Evolutionary conservation across 2,113 vertebrate species (phyloP).

Genomic region (Phrynosoma platyrhinos): DNA sequence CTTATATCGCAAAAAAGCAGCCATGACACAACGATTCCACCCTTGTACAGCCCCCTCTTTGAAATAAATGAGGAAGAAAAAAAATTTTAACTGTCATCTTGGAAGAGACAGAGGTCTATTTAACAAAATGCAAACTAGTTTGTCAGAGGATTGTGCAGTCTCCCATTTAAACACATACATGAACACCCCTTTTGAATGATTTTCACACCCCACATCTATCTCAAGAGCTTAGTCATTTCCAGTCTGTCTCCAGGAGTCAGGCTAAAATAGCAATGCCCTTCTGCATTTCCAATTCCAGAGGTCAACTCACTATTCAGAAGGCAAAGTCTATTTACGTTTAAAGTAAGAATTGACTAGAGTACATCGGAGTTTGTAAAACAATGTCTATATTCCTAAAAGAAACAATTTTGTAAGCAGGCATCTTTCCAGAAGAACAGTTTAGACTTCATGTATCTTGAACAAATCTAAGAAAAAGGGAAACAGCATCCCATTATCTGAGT

Average conservation of each 20-base stretch:
- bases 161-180: not conserved
- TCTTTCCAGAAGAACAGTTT: conserved; percentile 36
- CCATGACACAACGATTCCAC: not conserved
- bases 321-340: conserved; percentile 24
- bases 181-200: conserved; percentile 13
- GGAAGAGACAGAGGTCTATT: not conserved
- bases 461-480: conserved; percentile 49
- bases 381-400: conserved; percentile 34
- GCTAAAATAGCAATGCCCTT: conserved; percentile 24
- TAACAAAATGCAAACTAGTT: not conserved
- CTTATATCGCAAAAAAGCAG: conserved; percentile 7
- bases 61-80: not conserved
- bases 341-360: conserved; percentile 45
- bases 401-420: conserved; percentile 34
- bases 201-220: conserved; percentile 3
- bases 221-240: conserved; percentile 50
- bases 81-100: not conserved
- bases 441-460: conserved; percentile 50
- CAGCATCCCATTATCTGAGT: conserved; percentile 44
- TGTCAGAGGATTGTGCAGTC: not conserved
- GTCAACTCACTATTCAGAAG: conserved; percentile 21
- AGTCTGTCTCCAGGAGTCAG: conserved; percentile 16
- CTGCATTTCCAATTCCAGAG: conserved; percentile 41
- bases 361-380: conserved; percentile 43
- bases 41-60: not conserved